Conservation (phyloP, 2,888 invertebrate species). For the Drosophila dives region DNA sequence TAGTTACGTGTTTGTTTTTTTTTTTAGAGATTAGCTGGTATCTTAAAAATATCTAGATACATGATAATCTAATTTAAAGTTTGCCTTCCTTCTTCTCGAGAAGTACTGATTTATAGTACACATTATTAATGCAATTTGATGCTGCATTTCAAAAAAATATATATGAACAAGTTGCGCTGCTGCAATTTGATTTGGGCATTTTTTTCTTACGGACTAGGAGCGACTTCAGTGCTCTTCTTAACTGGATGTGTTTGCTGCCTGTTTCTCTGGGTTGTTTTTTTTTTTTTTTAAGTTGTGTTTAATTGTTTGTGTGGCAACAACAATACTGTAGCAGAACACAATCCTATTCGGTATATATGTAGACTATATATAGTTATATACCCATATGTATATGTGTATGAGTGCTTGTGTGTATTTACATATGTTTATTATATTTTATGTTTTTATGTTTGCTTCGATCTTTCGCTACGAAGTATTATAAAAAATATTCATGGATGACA, state of each 20-base stretch:
- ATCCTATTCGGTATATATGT: conserved; percentile 34
- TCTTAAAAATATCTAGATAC: conserved; percentile 58
- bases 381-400: conserved; percentile 1
- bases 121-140: conserved; percentile 16
- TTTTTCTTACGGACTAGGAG: conserved; percentile 56
- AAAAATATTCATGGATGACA: conserved; percentile 52
- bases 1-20: conserved; percentile 44
- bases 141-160: conserved; percentile 28
- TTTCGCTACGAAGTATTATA: conserved; percentile 38
- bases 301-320: neutral
- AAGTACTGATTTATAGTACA: conserved; percentile 38
- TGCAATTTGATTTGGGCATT: conserved; percentile 12
- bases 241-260: conserved; percentile 49
- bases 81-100: conserved; percentile 40
- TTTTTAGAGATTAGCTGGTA: conserved; percentile 54
- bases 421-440: conserved; percentile 26
- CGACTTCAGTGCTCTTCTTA: conserved; percentile 43
- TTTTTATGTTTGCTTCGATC: conserved; percentile 25
- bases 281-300: neutral
- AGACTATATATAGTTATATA: conserved; percentile 21
- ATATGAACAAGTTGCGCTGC: conserved; percentile 14
- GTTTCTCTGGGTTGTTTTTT: conserved; percentile 14
- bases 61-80: conserved; percentile 46
- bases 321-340: conserved; percentile 32
- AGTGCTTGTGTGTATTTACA: conserved; percentile 11